phyloP scores from a whole-genome alignment of 2,797 vertebrate species.

The Enteromius argenteus region DNA sequence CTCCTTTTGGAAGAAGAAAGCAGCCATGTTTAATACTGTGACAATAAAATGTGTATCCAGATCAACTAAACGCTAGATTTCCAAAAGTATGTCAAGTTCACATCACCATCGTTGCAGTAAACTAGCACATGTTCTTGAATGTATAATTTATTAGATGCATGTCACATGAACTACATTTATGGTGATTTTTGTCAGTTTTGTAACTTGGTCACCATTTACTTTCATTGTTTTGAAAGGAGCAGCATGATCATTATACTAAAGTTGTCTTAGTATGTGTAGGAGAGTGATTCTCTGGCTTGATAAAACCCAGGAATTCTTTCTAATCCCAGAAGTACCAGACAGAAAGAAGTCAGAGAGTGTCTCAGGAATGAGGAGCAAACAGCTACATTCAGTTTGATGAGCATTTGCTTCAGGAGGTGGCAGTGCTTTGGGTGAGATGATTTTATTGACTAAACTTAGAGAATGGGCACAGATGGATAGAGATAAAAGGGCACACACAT shows the following conservation, averaged over 20 bases:
- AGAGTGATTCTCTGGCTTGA: slow-evolving; percentile 59
- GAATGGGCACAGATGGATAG: slow-evolving; percentile 56
- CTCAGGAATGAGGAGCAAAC: slow-evolving; percentile 65
- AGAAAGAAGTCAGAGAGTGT: slow-evolving; percentile 73
- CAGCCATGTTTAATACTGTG: not conserved
- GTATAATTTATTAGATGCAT: not conserved
- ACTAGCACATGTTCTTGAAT: not conserved
- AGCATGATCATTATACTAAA: slow-evolving; percentile 3
- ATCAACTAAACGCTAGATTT: not conserved
- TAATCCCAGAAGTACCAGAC: slow-evolving; percentile 64
- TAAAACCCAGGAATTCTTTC: slow-evolving; percentile 80
- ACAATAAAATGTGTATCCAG: not conserved
- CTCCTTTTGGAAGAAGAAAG: not conserved
- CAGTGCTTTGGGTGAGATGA: slow-evolving; percentile 68
- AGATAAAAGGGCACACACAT: slow-evolving; percentile 45
- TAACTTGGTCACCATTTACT: not conserved
- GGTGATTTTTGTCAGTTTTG: not conserved
- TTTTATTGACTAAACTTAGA: slow-evolving; percentile 52
- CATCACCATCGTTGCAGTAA: not conserved
- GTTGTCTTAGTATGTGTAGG: not conserved
- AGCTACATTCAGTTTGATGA: slow-evolving; percentile 65
- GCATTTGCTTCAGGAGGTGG: slow-evolving; percentile 52
- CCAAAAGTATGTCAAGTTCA: not conserved
- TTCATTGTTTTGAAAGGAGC: not conserved
- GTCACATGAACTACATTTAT: not conserved